Percentiles rank a stretch among this genome's conserved stretches.
Evolutionary conservation across 2,113 vertebrate species (phyloP).

Genomic region (Shinisaurus crocodilurus): DNA sequence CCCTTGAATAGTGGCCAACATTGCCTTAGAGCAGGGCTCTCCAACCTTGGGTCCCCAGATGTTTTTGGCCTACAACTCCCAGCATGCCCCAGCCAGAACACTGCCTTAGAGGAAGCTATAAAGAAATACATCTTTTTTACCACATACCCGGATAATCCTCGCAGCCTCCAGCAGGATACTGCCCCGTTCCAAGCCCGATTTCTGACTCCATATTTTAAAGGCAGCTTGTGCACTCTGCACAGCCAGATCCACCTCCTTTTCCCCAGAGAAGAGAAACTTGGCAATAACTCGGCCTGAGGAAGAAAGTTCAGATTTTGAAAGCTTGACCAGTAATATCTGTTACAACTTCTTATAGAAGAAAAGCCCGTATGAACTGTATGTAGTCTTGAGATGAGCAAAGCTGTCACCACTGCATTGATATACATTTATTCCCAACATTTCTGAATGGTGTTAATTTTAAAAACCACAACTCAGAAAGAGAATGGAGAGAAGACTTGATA

Average conservation of each 20-base stretch:
- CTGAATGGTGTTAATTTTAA: neutral
- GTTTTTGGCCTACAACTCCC: no score
- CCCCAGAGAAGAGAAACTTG: constrained; percentile 85
- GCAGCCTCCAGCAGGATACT: constrained; percentile 92
- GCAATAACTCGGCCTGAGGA: constrained; percentile 86
- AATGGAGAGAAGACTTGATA: neutral
- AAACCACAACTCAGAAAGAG: neutral
- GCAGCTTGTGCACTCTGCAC: constrained; percentile 88
- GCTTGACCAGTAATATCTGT: neutral
- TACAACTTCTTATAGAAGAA: neutral
- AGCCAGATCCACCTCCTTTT: constrained; percentile 89
- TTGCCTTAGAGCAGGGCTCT: no score
- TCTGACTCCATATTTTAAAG: constrained; percentile 87
- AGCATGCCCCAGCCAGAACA: no score
- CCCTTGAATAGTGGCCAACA: no score
- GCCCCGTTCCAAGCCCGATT: constrained; percentile 89
- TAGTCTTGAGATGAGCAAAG: neutral
- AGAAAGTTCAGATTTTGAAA: neutral
- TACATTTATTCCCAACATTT: neutral
- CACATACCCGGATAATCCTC: constrained; percentile 89
- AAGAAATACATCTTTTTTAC: no score
- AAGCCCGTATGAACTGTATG: neutral
- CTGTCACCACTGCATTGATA: neutral
- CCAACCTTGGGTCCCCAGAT: no score
- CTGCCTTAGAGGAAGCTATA: neutral